Evolutionary conservation across 2,797 vertebrate genomes (phyloP).

Genomic region (Smutsia gigantea): DNA sequence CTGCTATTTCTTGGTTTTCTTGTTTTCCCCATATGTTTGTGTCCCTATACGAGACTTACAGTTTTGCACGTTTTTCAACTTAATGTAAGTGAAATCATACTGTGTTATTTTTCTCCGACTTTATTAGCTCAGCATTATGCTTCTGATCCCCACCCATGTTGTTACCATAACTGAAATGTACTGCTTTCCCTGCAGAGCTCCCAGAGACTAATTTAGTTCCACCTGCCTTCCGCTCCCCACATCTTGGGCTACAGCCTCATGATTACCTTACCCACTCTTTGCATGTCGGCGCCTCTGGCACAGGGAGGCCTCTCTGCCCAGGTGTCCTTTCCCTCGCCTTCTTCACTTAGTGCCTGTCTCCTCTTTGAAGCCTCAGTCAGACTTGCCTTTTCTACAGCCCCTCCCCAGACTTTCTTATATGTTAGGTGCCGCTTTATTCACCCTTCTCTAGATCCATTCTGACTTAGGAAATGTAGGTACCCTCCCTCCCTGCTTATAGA

Average conservation of each 20-base stretch:
- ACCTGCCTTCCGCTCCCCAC: background rate
- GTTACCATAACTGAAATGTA: background rate
- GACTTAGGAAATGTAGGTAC: background rate
- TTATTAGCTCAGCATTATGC: background rate
- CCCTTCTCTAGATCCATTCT: background rate
- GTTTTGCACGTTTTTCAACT: background rate
- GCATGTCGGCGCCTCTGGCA: background rate
- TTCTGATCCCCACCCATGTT: background rate
- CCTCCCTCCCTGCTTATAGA: background rate
- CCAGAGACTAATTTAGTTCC: background rate
- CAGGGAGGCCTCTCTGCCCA: background rate
- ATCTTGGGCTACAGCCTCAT: background rate
- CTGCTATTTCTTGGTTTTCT: background rate
- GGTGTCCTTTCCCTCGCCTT: background rate
- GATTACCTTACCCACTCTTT: background rate
- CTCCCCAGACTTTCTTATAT: background rate
- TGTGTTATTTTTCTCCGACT: background rate
- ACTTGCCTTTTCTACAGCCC: background rate
- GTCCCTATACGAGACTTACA: background rate
- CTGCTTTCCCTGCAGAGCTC: background rate
- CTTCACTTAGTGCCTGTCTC: background rate
- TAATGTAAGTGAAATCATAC: background rate
- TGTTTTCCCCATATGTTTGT: background rate
- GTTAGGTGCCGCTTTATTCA: background rate
- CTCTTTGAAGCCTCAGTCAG: background rate